Evolutionary conservation across 2,888 invertebrate genomes (phyloP).

Genomic region (Platycheirus albimanus): DNA sequence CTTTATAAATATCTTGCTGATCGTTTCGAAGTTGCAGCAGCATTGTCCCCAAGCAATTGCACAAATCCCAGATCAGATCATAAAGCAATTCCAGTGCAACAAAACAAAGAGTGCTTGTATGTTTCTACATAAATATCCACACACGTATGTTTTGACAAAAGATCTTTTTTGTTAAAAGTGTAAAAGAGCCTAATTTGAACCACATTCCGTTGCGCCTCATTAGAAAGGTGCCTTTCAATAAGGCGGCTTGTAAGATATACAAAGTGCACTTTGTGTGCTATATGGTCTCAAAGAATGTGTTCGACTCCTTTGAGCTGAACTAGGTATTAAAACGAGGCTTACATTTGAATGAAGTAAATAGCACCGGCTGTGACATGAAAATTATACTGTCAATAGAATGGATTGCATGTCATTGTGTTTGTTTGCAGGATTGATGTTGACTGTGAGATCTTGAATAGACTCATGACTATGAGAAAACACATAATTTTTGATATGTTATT

Average conservation of each 20-base stretch:
- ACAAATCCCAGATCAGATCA: conserved; percentile 36
- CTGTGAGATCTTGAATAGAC: not conserved
- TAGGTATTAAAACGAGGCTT: not conserved
- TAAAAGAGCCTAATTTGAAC: conserved; percentile 58
- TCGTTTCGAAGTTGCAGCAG: not conserved
- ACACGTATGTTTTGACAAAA: conserved; percentile 47
- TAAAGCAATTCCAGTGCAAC: conserved; percentile 46
- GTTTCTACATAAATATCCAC: conserved; percentile 8
- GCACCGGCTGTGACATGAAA: conserved; percentile 51
- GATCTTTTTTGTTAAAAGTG: conserved; percentile 53
- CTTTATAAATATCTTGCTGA: not conserved
- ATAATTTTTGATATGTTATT: not conserved
- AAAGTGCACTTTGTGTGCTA: conserved; percentile 28
- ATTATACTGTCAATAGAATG: conserved; percentile 49
- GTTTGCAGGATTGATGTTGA: conserved; percentile 9
- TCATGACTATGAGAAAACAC: not conserved
- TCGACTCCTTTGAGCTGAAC: not conserved
- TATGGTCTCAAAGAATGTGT: conserved; percentile 1
- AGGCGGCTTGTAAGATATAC: conserved; percentile 24
- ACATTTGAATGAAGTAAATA: conserved; percentile 42
- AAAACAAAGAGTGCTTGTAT: conserved; percentile 14
- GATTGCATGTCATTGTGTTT: conserved; percentile 33
- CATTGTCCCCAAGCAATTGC: conserved; percentile 28
- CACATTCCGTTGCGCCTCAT: conserved; percentile 70
- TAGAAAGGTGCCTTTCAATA: conserved; percentile 64